Conservation (phyloP, 1,140 invertebrate genomes). For the Trissolcus basalis region DNA sequence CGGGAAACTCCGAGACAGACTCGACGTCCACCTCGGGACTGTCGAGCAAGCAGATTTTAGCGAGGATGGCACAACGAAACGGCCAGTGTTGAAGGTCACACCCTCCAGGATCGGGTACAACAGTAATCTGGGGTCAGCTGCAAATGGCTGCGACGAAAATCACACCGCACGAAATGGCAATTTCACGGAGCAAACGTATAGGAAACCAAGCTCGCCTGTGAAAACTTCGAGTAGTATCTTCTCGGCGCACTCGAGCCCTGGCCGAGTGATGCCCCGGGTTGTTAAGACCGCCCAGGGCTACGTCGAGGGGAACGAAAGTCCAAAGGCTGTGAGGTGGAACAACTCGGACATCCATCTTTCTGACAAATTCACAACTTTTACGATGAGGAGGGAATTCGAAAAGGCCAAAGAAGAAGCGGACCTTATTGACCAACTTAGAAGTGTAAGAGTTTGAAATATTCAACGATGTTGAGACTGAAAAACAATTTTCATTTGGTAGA, state of each 20-base stretch:
- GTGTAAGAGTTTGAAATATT: constrained; percentile 79
- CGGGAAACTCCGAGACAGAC: constrained; percentile 67
- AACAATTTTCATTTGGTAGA: too few relatives aligned
- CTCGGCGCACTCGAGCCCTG: constrained; percentile 67
- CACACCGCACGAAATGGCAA: constrained; percentile 64
- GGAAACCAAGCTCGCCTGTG: constrained; percentile 84
- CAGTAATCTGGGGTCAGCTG: constrained; percentile 34
- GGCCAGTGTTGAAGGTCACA: constrained; percentile 79
- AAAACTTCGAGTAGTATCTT: constrained; percentile 77
- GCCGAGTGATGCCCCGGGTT: constrained; percentile 75
- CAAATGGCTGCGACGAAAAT: constrained; percentile 66
- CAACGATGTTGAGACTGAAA: background rate
- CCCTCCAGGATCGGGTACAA: constrained; percentile 75
- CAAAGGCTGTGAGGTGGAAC: constrained; percentile 79
- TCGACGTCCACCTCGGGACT: constrained; percentile 37
- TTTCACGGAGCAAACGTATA: constrained; percentile 76
- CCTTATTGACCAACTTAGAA: constrained; percentile 87
- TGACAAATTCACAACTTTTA: constrained; percentile 88
- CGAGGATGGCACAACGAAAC: constrained; percentile 72
- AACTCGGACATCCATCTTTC: constrained; percentile 77
- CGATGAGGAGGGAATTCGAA: constrained; percentile 93
- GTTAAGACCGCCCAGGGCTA: constrained; percentile 78
- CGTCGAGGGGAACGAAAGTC: constrained; percentile 76
- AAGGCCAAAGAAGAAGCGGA: constrained; percentile 92
- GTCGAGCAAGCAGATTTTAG: constrained; percentile 67